These are phyloP conservation scores for Zoanthus solanderi DNA, from an alignment of 92 coral and sea anemone genomes.

Conservation along the genomic window DNA sequence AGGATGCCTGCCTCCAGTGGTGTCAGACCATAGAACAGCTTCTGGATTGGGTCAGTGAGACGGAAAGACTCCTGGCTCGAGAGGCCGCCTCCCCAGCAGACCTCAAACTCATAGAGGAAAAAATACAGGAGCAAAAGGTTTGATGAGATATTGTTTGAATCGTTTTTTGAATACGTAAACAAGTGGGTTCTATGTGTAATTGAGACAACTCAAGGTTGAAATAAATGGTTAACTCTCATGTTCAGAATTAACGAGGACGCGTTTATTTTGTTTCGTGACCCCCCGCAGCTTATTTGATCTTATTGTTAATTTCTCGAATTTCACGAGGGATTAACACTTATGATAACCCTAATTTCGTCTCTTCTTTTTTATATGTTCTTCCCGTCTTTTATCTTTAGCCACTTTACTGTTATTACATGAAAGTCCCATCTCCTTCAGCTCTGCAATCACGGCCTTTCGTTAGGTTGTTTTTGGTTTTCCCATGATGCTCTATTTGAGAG, in stretches of 20 bases:
- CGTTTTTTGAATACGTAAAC: too few species aligned
- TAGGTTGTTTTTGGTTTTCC: neutral
- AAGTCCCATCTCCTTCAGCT: neutral
- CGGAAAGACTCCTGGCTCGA: constrained; percentile 84
- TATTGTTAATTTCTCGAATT: too few species aligned
- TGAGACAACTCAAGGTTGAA: too few species aligned
- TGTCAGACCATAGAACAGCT: constrained; percentile 92
- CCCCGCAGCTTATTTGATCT: too few species aligned
- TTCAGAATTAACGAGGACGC: too few species aligned
- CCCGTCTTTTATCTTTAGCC: neutral
- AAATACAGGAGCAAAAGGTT: constrained; percentile 92
- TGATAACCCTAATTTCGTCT: neutral
- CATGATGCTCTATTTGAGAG: neutral
- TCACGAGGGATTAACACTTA: too few species aligned
- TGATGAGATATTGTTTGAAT: neutral
- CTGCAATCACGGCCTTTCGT: neutral
- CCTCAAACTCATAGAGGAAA: constrained; percentile 85
- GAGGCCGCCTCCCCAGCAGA: constrained; percentile 95
- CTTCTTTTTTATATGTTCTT: neutral
- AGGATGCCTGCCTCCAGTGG: constrained; percentile 91
- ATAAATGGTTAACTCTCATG: too few species aligned
- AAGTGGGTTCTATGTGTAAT: too few species aligned
- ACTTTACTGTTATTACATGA: neutral
- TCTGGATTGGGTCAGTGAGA: constrained; percentile 96
- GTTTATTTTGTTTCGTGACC: too few species aligned